These are phyloP conservation scores for Lanius collurio DNA, from an alignment of 2,113 vertebrate species.

Conservation along the genomic window DNA sequence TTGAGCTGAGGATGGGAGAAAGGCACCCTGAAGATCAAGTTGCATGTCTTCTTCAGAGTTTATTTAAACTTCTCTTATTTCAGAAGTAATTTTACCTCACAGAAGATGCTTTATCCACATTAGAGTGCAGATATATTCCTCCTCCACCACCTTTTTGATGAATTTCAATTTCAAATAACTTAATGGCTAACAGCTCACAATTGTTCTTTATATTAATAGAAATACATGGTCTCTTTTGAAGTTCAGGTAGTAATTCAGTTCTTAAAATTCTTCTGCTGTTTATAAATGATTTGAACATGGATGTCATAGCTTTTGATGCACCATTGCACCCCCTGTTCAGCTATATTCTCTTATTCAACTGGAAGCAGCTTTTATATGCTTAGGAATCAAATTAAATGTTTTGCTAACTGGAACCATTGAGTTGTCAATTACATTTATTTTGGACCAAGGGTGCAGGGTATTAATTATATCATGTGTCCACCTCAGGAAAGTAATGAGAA, in stretches of 20 bases:
- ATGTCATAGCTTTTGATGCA: constrained; percentile 45
- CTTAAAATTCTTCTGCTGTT: constrained; percentile 53
- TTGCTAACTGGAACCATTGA: background rate
- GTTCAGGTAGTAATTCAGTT: constrained; percentile 55
- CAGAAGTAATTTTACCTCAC: constrained; percentile 37
- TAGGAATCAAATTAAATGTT: background rate
- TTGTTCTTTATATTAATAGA: constrained; percentile 69
- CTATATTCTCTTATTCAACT: background rate
- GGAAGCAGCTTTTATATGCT: background rate
- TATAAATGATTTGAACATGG: constrained; percentile 41
- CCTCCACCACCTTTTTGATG: constrained; percentile 64
- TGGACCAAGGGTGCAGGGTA: background rate
- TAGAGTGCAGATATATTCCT: constrained; percentile 71
- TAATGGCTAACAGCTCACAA: constrained; percentile 51
- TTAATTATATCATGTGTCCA: background rate
- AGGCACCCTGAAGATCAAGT: background rate
- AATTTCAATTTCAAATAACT: constrained; percentile 65
- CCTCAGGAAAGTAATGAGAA: background rate
- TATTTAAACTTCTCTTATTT: constrained; percentile 44
- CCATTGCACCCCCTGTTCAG: background rate
- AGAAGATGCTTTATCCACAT: constrained; percentile 45
- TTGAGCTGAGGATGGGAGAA: background rate
- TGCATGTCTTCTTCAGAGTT: constrained; percentile 2
- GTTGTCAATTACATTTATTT: background rate
- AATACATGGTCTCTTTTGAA: constrained; percentile 48